These are phyloP conservation scores for Thecocarcelia acutangulata DNA, from an alignment of 2,888 invertebrate genomes.

Conservation along the genomic window DNA sequence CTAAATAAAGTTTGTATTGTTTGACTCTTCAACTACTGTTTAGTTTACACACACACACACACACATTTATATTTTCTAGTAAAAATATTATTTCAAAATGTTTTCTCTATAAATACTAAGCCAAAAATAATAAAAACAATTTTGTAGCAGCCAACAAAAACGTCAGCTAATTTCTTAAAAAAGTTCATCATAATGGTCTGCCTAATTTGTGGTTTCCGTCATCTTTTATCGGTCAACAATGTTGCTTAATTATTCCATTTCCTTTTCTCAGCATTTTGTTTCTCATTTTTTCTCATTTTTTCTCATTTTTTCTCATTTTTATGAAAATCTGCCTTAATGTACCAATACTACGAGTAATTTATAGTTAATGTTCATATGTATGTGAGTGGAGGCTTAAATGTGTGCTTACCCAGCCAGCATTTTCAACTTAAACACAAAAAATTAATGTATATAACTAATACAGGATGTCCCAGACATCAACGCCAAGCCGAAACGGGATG, in stretches of 20 bases:
- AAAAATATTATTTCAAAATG: no score
- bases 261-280: neutral
- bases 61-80: no score
- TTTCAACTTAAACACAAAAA: no score
- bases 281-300: neutral
- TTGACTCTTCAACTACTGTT: no score
- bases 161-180: slow-evolving; percentile 1
- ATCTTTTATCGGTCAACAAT: slow-evolving; percentile 8
- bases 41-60: no score
- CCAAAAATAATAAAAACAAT: slow-evolving; percentile 3
- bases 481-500: no score
- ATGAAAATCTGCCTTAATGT: neutral
- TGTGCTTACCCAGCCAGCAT: no score
- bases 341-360: neutral
- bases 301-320: neutral
- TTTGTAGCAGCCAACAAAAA: slow-evolving; percentile 2
- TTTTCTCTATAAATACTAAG: no score
- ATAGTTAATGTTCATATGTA: neutral
- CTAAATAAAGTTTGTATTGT: no score
- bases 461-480: no score
- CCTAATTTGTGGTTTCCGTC: slow-evolving; percentile 54
- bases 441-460: no score
- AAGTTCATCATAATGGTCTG: slow-evolving; percentile 40
- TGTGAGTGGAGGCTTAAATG: neutral
- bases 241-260: slow-evolving; percentile 2